These are phyloP conservation scores for Drosophila vallismaia DNA, from an alignment of 2,888 invertebrate species.

Conservation along the genomic window DNA sequence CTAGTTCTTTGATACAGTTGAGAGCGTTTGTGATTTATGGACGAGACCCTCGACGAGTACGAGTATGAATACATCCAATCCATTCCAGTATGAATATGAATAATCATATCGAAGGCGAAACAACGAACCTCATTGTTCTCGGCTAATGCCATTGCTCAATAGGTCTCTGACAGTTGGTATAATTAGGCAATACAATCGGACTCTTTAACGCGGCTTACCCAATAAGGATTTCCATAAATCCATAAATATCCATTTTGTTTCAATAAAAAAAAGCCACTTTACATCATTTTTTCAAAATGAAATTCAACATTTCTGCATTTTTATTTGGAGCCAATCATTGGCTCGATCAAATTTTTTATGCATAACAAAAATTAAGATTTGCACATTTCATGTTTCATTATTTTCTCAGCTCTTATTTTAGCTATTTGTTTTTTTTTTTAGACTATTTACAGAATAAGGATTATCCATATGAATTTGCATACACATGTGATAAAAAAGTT, in stretches of 20 bases:
- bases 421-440: slow-evolving; percentile 6
- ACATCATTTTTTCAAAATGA: slow-evolving; percentile 55
- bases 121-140: slow-evolving; percentile 62
- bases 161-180: slow-evolving; percentile 19
- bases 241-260: not conserved
- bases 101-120: slow-evolving; percentile 47
- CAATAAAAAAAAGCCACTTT: not conserved
- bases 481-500: slow-evolving; percentile 39
- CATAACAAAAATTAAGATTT: slow-evolving; percentile 64
- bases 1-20: slow-evolving; percentile 67
- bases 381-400: slow-evolving; percentile 34
- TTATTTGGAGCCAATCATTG: slow-evolving; percentile 59
- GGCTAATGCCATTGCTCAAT: slow-evolving; percentile 26
- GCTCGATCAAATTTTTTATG: slow-evolving; percentile 63
- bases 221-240: not conserved
- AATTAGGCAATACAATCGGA: slow-evolving; percentile 34
- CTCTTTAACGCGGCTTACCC: not conserved
- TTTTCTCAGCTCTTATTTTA: slow-evolving; percentile 6
- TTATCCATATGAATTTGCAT: slow-evolving; percentile 28
- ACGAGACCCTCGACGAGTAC: slow-evolving; percentile 54
- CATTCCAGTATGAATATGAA: slow-evolving; percentile 22
- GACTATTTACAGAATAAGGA: slow-evolving; percentile 36
- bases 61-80: slow-evolving; percentile 2
- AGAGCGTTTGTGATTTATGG: slow-evolving; percentile 69
- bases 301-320: slow-evolving; percentile 60